Percentiles rank a stretch among this genome's conserved stretches.
These are phyloP conservation scores for Drosophila atripex DNA, from an alignment of 2,888 invertebrate genomes.

Conservation along the genomic window DNA sequence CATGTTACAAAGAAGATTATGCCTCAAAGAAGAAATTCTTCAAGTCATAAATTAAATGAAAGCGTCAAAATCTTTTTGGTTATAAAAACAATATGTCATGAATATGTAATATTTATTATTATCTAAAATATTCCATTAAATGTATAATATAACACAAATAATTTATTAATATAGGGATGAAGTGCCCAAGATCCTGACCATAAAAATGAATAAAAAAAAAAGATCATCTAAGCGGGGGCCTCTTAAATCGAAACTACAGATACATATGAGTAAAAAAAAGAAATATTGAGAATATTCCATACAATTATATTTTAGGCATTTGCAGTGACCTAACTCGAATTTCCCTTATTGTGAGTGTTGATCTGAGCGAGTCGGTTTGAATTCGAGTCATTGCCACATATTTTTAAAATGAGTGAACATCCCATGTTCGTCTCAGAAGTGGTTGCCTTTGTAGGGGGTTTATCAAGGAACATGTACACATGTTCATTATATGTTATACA, in stretches of 20 bases:
- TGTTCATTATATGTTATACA: constrained; percentile 3
- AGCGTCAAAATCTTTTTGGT: no score
- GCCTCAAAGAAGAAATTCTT: no score
- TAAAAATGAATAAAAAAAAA: no score
- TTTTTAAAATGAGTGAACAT: constrained; percentile 1
- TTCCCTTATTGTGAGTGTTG: neutral
- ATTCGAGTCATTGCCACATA: constrained; percentile 1
- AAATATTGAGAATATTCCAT: neutral
- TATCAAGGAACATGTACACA: neutral
- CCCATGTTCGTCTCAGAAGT: neutral
- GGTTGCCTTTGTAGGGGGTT: constrained; percentile 7
- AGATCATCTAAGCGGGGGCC: neutral
- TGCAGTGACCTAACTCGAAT: neutral
- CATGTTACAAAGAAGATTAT: no score
- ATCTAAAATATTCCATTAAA: no score
- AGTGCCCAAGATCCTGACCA: no score
- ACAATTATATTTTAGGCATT: neutral
- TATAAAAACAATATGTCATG: no score
- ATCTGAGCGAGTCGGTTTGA: neutral
- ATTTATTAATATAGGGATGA: no score
- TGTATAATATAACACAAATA: no score
- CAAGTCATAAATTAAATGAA: no score
- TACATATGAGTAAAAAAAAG: neutral
- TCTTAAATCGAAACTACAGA: neutral
- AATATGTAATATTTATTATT: no score